These are phyloP conservation scores for Poliocrania exsul DNA, from an alignment of 2,797 vertebrate genomes.

Conservation along the genomic window DNA sequence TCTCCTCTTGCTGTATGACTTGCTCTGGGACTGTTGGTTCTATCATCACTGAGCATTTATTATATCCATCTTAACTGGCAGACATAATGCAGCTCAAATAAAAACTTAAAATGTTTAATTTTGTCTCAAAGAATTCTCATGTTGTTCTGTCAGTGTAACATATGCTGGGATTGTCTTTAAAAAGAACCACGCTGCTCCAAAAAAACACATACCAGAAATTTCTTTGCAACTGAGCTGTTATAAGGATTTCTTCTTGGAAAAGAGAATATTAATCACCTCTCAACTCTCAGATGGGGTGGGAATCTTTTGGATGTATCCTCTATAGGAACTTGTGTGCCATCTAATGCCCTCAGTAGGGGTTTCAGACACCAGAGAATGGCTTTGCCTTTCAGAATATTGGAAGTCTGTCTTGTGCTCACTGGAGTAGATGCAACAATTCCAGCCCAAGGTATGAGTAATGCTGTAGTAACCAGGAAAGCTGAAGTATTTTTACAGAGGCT, in stretches of 20 bases:
- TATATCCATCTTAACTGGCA: background rate
- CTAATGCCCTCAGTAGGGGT: background rate
- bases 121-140: background rate
- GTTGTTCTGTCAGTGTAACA: background rate
- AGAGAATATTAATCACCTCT: background rate
- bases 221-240: background rate
- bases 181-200: background rate
- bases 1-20: background rate
- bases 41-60: background rate
- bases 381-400: background rate
- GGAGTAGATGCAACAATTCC: background rate
- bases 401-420: accelerated
- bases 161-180: background rate
- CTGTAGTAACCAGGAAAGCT: background rate
- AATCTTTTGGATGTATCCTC: background rate
- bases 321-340: background rate
- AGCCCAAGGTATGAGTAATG: background rate
- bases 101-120: background rate
- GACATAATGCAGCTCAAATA: background rate
- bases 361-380: background rate
- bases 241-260: background rate
- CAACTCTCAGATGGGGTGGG: background rate
- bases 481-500: background rate
- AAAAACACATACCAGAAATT: background rate
- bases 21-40: background rate